These are phyloP conservation scores for Myodes glareolus DNA, from an alignment of 2,113 vertebrate species.

Conservation along the genomic window DNA sequence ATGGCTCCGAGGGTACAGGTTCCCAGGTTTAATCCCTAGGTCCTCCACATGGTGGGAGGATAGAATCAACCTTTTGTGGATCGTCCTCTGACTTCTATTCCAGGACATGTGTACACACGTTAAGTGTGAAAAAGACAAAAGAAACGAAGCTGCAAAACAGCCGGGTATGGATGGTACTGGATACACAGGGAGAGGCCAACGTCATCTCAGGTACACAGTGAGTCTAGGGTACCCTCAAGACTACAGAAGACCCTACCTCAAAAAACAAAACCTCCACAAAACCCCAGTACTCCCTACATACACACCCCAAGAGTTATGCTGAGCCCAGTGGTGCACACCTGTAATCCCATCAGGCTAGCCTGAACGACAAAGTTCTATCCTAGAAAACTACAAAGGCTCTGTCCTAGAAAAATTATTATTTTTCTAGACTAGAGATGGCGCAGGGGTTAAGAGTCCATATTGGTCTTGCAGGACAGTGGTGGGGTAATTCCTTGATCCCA, in stretches of 20 bases:
- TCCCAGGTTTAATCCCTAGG: background rate
- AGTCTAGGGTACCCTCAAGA: background rate
- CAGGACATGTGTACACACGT: background rate
- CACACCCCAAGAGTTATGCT: background rate
- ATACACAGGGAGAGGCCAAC: background rate
- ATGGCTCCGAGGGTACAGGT: background rate
- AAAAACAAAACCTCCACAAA: background rate
- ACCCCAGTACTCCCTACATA: background rate
- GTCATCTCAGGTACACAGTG: background rate
- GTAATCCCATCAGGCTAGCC: background rate
- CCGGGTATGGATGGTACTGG: background rate
- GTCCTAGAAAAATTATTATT: background rate
- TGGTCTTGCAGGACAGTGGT: background rate
- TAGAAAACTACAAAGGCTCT: background rate
- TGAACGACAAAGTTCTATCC: background rate
- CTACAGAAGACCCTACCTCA: background rate
- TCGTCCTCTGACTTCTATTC: background rate
- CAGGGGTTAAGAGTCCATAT: background rate
- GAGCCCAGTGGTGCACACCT: background rate
- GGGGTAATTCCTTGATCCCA: background rate
- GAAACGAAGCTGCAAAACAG: background rate
- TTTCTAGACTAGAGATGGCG: background rate
- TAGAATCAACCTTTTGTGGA: background rate
- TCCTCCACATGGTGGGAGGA: background rate
- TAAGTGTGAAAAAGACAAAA: background rate